Conservation (phyloP, 2,888 invertebrate genomes). For the Halocaridina rubra region DNA sequence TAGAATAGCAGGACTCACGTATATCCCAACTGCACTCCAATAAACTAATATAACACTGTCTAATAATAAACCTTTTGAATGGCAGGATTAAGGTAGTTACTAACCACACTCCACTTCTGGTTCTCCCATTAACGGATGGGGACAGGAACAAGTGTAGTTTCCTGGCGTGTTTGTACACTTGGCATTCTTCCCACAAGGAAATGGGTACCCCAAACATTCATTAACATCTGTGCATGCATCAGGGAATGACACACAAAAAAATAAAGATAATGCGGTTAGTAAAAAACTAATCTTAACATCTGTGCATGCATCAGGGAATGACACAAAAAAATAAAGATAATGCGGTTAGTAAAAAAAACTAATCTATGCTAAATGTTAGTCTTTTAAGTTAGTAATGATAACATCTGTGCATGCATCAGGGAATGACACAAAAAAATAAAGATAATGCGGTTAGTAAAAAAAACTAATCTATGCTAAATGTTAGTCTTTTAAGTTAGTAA, state of each 20-base stretch:
- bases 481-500: background rate
- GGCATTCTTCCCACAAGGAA: slow-evolving; percentile 84
- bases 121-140: slow-evolving; percentile 85
- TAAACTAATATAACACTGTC: too few relatives aligned
- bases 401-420: slow-evolving; percentile 72
- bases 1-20: too few relatives aligned
- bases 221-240: slow-evolving; percentile 78
- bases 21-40: too few relatives aligned
- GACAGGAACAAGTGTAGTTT: slow-evolving; percentile 88
- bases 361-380: too few relatives aligned
- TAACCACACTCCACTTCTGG: slow-evolving; percentile 73
- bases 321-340: background rate
- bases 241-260: background rate
- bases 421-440: background rate
- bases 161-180: slow-evolving; percentile 85
- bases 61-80: too few relatives aligned
- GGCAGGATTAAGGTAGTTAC: too few relatives aligned
- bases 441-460: slow-evolving; percentile 14
- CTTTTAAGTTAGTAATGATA: background rate
- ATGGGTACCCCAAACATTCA: slow-evolving; percentile 81
- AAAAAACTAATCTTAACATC: slow-evolving; percentile 70
- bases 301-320: slow-evolving; percentile 66
- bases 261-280: slow-evolving; percentile 19
- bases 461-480: too few relatives aligned
- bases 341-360: slow-evolving; percentile 24